Base-by-base conservation (phyloP, 2,888 invertebrate genomes). In the Sabellastarte sp. region DNA sequence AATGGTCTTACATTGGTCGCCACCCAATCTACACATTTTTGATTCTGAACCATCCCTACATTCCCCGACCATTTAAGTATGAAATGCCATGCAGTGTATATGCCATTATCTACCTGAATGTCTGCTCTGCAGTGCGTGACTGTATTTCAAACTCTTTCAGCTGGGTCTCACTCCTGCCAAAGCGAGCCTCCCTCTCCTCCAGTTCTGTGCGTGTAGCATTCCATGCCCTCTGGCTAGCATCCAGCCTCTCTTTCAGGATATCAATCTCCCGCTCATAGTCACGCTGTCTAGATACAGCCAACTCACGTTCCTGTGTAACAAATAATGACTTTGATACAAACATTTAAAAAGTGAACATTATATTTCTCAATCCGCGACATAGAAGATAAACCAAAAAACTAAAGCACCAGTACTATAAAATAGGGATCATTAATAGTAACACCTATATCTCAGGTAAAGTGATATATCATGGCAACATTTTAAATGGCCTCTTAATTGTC, bases 211-310 rank as follows among this genome's bases (percentile, higher is more conserved):
- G 65, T 28, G 73, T 69, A 15, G 70, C 66, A 5, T 60, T 51
- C 70, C 69, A 71, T 1, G 73, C 68, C n/a, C 69, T 60, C 61
- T 73, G 71, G 24, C 58, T 65, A 10, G 73, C 57, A 29, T 74
- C 74, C 32, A 74, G 66, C 5, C 74, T 65, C 32, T 71, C 68
- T 63, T 60, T 68, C 61, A 74, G 61, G 26, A 59, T 32, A 10
- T 64, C 71, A 15, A 79, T 57, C 62, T 83, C 82, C 41, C 75
- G 68, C 60, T 79, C 78, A 24, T 79, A 61, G 24, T 79, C 79
- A 29, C 68, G 67, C 52, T 74, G 72, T 2, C 71, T 71, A 2
- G 72, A 67, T 26, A 79, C n/a, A 1, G 67, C 64, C n/a, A 32
- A 51, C 31, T 70, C 70, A 50, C 66, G 57, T 29, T 72, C 72